phyloP scores from a whole-genome alignment of 2,113 vertebrate genomes.

The Ancistrus triradiatus region DNA sequence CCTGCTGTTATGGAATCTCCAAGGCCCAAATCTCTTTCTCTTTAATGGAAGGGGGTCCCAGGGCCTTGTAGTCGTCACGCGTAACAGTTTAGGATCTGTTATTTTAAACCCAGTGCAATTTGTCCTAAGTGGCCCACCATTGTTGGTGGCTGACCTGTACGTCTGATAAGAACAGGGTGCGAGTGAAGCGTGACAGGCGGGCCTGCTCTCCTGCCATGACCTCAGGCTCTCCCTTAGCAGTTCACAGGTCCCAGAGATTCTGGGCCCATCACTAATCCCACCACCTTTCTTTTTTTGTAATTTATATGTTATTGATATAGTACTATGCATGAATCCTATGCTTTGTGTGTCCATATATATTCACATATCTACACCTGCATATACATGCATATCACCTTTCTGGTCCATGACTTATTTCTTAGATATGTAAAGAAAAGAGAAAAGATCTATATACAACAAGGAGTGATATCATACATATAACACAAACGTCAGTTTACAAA shows the following conservation, averaged over 20 bases:
- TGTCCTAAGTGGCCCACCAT: slow-evolving; percentile 45
- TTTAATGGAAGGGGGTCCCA: slow-evolving; percentile 31
- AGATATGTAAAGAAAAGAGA: no score
- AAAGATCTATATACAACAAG: no score
- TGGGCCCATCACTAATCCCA: not conserved
- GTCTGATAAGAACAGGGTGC: slow-evolving; percentile 38
- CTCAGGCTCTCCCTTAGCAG: slow-evolving; percentile 13
- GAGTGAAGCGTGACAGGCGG: slow-evolving; percentile 37
- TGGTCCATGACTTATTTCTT: no score
- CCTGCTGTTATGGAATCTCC: not conserved
- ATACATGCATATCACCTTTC: no score
- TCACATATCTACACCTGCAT: no score
- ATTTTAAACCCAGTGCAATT: slow-evolving; percentile 50
- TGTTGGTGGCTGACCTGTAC: slow-evolving; percentile 40
- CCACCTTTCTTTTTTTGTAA: no score
- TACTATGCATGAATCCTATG: no score
- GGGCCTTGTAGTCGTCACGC: slow-evolving; percentile 28
- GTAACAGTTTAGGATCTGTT: slow-evolving; percentile 33
- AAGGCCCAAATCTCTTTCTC: slow-evolving; percentile 14
- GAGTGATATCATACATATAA: no score
- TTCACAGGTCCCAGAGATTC: slow-evolving; percentile 19
- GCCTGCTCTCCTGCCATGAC: slow-evolving; percentile 25
- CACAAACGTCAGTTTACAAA: no score
- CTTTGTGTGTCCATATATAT: no score
- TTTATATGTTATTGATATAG: no score